Percentiles rank a stretch among this genome's conserved stretches.
These are phyloP conservation scores for Anthrax anthrax DNA, from an alignment of 2,888 invertebrate species.

Conservation along the genomic window DNA sequence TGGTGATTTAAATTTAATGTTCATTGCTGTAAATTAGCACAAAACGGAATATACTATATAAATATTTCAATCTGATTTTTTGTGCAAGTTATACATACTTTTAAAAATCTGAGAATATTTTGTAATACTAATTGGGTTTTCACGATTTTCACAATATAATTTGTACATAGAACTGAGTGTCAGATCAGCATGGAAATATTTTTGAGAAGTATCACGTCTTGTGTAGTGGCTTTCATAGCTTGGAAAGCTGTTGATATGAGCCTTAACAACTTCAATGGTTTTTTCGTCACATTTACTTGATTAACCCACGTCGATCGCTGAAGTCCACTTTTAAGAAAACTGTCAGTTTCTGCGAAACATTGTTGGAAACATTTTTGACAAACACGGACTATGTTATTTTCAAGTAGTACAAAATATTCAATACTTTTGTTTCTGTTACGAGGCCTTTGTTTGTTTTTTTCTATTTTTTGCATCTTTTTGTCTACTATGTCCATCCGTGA, in stretches of 20 bases:
- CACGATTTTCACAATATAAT: no score
- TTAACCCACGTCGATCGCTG: constrained; percentile 7
- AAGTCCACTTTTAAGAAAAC: constrained; percentile 11
- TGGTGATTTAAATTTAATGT: no score
- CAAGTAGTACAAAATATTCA: constrained; percentile 10
- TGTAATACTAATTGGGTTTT: no score
- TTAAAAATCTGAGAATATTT: no score
- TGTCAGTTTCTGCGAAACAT: constrained; percentile 11
- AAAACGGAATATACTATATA: no score
- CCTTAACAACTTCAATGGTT: constrained; percentile 6
- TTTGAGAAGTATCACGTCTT: constrained; percentile 8
- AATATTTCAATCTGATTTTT: no score
- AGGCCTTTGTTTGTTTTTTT: constrained; percentile 4
- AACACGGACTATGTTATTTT: constrained; percentile 11
- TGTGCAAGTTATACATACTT: no score
- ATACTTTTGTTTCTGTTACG: constrained; percentile 8
- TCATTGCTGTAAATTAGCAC: no score
- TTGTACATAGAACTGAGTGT: neutral
- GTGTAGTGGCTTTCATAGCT: constrained; percentile 10
- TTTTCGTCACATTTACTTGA: constrained; percentile 8
- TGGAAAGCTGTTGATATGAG: constrained; percentile 9
- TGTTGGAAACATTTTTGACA: constrained; percentile 13
- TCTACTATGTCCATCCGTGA: constrained; percentile 6
- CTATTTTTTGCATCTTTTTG: constrained; percentile 7
- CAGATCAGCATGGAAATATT: constrained; percentile 10